phyloP scores from a whole-genome alignment of 2,797 vertebrate species.

The Ambastaia sidthimunki region DNA sequence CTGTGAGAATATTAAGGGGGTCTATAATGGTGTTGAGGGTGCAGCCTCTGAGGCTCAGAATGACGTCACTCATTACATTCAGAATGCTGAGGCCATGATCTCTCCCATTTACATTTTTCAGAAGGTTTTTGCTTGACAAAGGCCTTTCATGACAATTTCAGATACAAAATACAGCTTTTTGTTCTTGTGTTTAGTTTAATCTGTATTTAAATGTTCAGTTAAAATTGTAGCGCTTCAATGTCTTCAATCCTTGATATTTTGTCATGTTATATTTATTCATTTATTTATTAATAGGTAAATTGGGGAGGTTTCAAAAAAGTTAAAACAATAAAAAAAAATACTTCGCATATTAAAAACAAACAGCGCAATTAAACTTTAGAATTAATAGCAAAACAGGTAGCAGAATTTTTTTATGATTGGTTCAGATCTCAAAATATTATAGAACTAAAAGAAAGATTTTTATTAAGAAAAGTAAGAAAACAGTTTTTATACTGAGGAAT shows the following conservation, averaged over 20 bases:
- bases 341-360: too few species aligned
- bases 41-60: slow-evolving; percentile 24
- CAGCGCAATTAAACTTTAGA: too few species aligned
- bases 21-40: slow-evolving; percentile 5
- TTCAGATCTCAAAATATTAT: background rate
- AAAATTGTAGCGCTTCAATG: background rate
- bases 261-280: background rate
- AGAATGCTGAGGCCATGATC: slow-evolving; percentile 35
- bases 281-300: background rate
- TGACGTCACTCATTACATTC: slow-evolving; percentile 43
- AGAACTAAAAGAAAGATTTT: background rate
- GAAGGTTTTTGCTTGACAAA: slow-evolving; percentile 38
- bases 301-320: background rate
- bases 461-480: too few species aligned
- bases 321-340: background rate
- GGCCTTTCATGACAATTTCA: slow-evolving; percentile 1
- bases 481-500: slow-evolving; percentile 53
- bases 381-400: too few species aligned
- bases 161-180: background rate
- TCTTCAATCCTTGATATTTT: slow-evolving; percentile 4
- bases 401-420: background rate
- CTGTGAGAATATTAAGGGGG: slow-evolving; percentile 3
- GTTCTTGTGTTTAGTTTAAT: background rate
- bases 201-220: background rate
- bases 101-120: slow-evolving; percentile 51